phyloP scores from a whole-genome alignment of 2,888 invertebrate genomes.

The Magallana nippona region DNA sequence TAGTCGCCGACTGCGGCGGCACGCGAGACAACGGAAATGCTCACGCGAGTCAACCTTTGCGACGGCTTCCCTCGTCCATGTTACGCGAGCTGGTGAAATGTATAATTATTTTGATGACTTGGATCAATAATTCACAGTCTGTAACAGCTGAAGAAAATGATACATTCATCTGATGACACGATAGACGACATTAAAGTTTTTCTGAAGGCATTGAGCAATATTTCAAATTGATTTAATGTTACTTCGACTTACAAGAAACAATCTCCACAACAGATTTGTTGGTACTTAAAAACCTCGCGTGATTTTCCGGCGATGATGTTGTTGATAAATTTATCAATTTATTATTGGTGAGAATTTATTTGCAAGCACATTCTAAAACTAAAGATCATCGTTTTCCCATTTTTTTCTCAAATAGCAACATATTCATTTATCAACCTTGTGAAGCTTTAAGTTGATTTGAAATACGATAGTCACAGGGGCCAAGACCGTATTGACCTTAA shows the following conservation, averaged over 20 bases:
- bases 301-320: neutral
- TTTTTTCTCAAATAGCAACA: no score
- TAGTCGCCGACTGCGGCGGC: conserved; percentile 45
- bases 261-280: conserved; percentile 4
- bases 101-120: conserved; percentile 39
- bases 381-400: no score
- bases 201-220: conserved; percentile 10
- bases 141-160: conserved; percentile 43
- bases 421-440: no score
- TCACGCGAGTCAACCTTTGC: conserved; percentile 42
- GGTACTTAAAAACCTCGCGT: conserved; percentile 17
- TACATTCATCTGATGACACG: conserved; percentile 37
- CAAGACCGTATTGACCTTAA: no score
- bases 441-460: no score
- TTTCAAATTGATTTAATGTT: conserved; percentile 33
- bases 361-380: neutral
- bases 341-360: neutral
- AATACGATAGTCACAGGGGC: no score
- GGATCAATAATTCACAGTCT: conserved; percentile 19
- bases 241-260: conserved; percentile 6
- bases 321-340: neutral
- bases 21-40: conserved; percentile 41
- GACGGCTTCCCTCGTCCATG: conserved; percentile 33
- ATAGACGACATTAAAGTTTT: conserved; percentile 19
- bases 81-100: conserved; percentile 44